These are phyloP conservation scores for Iphiclides podalirius DNA, from an alignment of 2,888 invertebrate genomes.

Conservation along the genomic window DNA sequence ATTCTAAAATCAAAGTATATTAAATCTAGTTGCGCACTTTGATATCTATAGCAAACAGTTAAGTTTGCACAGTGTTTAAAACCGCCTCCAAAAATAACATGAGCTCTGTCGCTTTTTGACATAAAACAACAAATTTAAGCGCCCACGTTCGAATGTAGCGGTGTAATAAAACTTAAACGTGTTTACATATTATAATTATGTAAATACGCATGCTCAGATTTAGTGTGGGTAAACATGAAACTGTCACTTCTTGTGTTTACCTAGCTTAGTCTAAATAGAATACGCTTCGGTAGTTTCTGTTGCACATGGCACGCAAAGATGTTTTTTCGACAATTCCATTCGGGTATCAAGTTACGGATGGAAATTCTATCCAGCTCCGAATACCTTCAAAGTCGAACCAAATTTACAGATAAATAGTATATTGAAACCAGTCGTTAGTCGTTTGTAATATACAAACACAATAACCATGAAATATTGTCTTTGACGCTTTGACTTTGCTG, in stretches of 20 bases:
- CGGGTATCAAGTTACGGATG: no score
- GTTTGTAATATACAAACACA: no score
- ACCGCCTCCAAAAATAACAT: neutral
- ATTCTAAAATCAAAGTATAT: neutral
- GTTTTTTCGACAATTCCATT: no score
- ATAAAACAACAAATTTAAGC: conserved; percentile 9
- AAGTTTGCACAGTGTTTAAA: neutral
- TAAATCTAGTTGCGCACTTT: neutral
- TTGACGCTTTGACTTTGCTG: no score
- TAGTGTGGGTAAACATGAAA: conserved; percentile 7
- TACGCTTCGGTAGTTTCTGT: neutral
- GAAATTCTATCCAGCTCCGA: no score
- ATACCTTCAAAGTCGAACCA: no score
- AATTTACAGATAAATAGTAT: no score
- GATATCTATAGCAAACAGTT: neutral
- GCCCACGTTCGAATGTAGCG: conserved; percentile 5
- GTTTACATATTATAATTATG: conserved; percentile 25
- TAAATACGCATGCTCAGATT: conserved; percentile 19
- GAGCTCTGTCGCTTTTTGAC: neutral
- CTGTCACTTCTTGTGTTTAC: conserved; percentile 3
- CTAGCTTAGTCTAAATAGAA: neutral
- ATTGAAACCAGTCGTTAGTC: no score
- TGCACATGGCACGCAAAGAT: no score
- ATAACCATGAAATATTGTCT: no score
- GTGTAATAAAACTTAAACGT: conserved; percentile 21